These are phyloP conservation scores for Eleginops maclovinus DNA, from an alignment of 2,113 vertebrate species.

Conservation along the genomic window DNA sequence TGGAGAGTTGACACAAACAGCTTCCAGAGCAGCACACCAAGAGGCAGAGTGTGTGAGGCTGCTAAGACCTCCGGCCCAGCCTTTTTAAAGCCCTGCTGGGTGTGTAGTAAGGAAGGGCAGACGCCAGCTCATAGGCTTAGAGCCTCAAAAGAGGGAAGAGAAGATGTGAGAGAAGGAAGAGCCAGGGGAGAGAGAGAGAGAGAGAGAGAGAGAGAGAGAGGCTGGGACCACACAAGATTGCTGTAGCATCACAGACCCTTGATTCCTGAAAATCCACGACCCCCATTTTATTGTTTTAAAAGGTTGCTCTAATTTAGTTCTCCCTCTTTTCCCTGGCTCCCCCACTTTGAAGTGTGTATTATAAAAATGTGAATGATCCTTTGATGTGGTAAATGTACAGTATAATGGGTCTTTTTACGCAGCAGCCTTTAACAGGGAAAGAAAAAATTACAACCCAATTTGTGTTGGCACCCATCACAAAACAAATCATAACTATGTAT, in stretches of 20 bases:
- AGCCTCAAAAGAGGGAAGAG: conserved; percentile 67
- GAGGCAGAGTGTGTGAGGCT: conserved; percentile 65
- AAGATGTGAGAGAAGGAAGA: conserved; percentile 62
- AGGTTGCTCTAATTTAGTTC: conserved; percentile 42
- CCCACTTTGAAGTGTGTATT: conserved; percentile 34
- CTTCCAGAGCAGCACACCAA: conserved; percentile 45
- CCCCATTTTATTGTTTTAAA: conserved; percentile 62
- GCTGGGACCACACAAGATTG: conserved; percentile 77
- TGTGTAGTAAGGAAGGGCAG: conserved; percentile 81
- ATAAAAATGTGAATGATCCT: conserved; percentile 59
- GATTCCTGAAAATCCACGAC: conserved; percentile 33
- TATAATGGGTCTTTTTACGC: conserved; percentile 55
- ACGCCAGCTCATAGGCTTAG: conserved; percentile 82
- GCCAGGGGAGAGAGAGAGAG: conserved; percentile 32
- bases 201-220: conserved; percentile 24
- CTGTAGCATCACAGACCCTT: conserved; percentile 54
- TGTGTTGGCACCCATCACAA: conserved; percentile 69
- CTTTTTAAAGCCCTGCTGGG: conserved; percentile 84
- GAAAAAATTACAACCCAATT: conserved; percentile 60
- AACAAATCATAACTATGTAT: conserved; percentile 61
- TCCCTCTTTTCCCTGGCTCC: conserved; percentile 22
- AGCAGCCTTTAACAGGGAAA: conserved; percentile 50
- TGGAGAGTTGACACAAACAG: conserved; percentile 49
- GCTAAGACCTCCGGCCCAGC: conserved; percentile 77
- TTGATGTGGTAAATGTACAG: conserved; percentile 74